Conservation (phyloP, 2,888 invertebrate species). For the Strigamia crassipes region DNA sequence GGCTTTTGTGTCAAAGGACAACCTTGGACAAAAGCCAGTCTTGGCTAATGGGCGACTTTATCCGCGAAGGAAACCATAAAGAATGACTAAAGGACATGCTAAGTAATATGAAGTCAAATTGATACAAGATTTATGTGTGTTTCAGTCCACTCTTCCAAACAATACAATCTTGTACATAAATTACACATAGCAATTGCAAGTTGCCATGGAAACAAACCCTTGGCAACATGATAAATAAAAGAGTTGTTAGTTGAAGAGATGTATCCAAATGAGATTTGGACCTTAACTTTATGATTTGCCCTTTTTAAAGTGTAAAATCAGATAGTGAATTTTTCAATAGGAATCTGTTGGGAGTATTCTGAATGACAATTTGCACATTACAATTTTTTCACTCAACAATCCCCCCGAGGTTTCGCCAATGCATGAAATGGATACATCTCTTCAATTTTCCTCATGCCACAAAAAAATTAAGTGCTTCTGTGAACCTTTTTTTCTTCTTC, state of each 20-base stretch:
- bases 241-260: no score
- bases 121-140: not conserved
- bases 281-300: not conserved
- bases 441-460: not conserved
- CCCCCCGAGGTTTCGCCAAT: not conserved
- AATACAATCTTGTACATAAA: no score
- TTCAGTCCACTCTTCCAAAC: no score
- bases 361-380: not conserved
- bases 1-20: not conserved
- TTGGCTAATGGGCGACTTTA: not conserved
- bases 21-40: not conserved
- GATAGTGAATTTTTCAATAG: not conserved
- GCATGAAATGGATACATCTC: not conserved
- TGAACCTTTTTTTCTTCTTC: not conserved
- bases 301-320: not conserved
- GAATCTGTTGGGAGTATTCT: not conserved
- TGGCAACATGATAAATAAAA: no score
- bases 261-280: no score
- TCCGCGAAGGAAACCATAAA: not conserved
- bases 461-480: not conserved
- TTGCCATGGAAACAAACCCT: no score
- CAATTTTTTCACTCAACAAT: not conserved
- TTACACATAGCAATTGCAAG: no score
- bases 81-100: not conserved
- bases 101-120: not conserved